Evolutionary conservation across 2,888 invertebrate species (phyloP), one percentile per base, ranked within the genome.

Genomic region (Caenorhabditis sinica): DNA sequence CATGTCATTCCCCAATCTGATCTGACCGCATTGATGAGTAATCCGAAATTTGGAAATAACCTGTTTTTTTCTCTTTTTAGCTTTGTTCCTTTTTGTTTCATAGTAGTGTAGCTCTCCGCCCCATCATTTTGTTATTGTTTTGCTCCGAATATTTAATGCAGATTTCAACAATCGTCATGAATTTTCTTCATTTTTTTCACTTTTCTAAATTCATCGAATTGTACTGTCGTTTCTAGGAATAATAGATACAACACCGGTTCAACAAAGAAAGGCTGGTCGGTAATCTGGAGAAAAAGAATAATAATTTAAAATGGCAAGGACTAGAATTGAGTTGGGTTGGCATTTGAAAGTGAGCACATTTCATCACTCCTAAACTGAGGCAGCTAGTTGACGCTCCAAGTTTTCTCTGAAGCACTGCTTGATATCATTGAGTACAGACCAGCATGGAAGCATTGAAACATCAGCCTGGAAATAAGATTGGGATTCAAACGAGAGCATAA

Each of bases 371-470:
- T 69, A 79, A 53, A 56, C 9, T 2, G 69, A 73, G 30, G 83
- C 81, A 17, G 49, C 49, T 49, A 83, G 74, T 69, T 85, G 81
- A 17, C 85, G 84, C 56, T 86, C 83, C 56, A 91, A 87, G 49
- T 89, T 83, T 49, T 90, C 89, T 71, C 89, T 89, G 89, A 91
- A 91, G 83, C 91, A 91, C 20, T 80, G 65, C 81, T 91, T 91
- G 86, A 91, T 90, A 75, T 90, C 90, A 63, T 89, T 89, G 56
- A 91, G 88, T 9, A 91, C 91, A 15, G 86, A 87, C 92, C 91
- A 92, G 83, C 92, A 92, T 17, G 92, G 92, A 43, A 92, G 86
- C 86, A 90, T 87, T 8, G 89, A 89, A 20, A 89, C 88, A 66
- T 90, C 90, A 15, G 90, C 90, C 88, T 89, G 77, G 66, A 75